These are phyloP conservation scores for Zeus faber DNA, from an alignment of 2,113 vertebrate genomes.

Conservation along the genomic window DNA sequence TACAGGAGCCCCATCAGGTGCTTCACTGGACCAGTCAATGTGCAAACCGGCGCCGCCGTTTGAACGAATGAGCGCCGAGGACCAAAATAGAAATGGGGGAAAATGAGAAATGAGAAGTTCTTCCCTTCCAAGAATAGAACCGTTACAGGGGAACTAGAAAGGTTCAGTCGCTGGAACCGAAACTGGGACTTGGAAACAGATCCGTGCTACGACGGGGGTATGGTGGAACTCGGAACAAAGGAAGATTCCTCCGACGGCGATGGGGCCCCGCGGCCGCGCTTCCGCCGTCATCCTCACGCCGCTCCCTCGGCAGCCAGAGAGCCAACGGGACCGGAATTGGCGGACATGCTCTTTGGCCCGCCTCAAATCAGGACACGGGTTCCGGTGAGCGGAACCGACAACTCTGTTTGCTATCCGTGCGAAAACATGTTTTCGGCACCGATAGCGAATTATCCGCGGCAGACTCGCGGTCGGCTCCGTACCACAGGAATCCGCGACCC, in stretches of 20 bases:
- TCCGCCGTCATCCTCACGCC: not conserved
- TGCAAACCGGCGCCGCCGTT: not conserved
- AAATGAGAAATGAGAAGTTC: not conserved
- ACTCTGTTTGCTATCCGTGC: not conserved
- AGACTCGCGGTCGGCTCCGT: not conserved
- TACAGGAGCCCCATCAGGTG: too few relatives aligned
- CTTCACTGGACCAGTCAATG: too few relatives aligned
- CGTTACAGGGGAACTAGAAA: not conserved
- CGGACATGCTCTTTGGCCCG: not conserved
- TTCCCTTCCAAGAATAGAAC: slow-evolving; percentile 1
- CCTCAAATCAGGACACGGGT: not conserved
- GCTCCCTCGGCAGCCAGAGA: not conserved
- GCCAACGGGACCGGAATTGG: not conserved
- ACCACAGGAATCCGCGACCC: slow-evolving; percentile 3
- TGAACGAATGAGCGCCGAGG: slow-evolving; percentile 1
- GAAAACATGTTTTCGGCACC: not conserved
- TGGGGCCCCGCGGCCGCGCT: too few relatives aligned
- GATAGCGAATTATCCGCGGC: not conserved
- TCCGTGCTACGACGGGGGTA: not conserved
- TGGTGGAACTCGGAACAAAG: not conserved
- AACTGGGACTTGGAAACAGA: not conserved
- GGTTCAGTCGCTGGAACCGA: not conserved
- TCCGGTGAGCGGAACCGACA: slow-evolving; percentile 2
- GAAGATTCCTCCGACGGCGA: too few relatives aligned
- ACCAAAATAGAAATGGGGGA: slow-evolving; percentile 8